Base-by-base conservation (phyloP, 2,888 invertebrate species). In the Isoperla grammatica region DNA sequence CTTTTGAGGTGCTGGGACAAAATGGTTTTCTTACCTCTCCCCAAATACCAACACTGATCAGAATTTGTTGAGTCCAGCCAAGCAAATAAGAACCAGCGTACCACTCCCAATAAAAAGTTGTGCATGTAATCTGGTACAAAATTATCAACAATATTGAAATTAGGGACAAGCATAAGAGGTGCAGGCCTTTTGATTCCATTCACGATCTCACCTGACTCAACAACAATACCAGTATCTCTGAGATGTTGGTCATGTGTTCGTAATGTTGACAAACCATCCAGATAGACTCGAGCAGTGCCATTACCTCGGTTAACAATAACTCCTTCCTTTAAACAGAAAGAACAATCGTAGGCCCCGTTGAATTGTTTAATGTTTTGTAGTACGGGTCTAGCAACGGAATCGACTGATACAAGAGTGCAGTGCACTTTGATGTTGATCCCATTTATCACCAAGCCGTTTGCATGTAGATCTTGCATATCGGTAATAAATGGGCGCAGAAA, bases 101-200 rank as follows among this genome's bases (percentile, higher is more conserved):
- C 57, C 5, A 37, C 46, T 8, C 57, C 57, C 37, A 48, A 35
- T 5, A 46, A 22, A 13, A 58, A 4, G 12, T 23, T 19, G 22
- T 58, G 58, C 17, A 58, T 13, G 15, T 53, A 58, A 13, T 58
- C 58, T 20, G 58, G 49, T 20, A 22, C 19, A 40, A 50, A 39
- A 17, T 23, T 20, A 19, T 39, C 2, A 11, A 35, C 35, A 20
- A 45, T 43, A 11, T 45, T 46, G 20, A 56, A 56, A 6, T 22
- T 11, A 12, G 49, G 49, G n/a, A 49, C 15, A 8, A 49, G 29
- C 49, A 49, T 49, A 3, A 49, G 6, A 12, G n/a, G 49, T 11
- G 43, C 29, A 19, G 42, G 55, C n/a, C 42, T 23, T 19, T 42
- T 55, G 22, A 43, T 23, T 13, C 55, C 43, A 22, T 19, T 13